phyloP scores from a whole-genome alignment of 2,797 vertebrate species.

The Moxostoma hubbsi region DNA sequence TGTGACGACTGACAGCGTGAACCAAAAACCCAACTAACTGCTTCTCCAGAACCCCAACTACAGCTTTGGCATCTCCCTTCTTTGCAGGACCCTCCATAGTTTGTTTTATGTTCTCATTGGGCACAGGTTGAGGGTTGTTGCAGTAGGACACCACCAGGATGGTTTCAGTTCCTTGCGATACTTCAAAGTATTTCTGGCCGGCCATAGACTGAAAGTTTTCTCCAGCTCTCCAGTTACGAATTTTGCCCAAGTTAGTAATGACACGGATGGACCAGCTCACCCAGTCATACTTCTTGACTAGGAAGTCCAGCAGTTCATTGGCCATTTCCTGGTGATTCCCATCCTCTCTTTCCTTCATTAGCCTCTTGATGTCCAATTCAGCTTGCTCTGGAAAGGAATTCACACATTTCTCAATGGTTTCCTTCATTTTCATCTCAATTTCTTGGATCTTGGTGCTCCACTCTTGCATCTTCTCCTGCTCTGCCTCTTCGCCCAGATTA shows the following conservation, averaged over 20 bases:
- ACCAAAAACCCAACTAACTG: slow-evolving; percentile 75
- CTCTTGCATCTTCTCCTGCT: slow-evolving; percentile 71
- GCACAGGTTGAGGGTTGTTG: slow-evolving; percentile 68
- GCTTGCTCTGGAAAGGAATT: slow-evolving; percentile 77
- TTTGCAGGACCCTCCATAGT: slow-evolving; percentile 72
- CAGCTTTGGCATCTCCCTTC: slow-evolving; percentile 69
- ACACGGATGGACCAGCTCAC: slow-evolving; percentile 80
- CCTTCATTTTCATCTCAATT: slow-evolving; percentile 79
- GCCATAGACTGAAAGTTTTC: slow-evolving; percentile 76
- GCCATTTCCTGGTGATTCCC: slow-evolving; percentile 64
- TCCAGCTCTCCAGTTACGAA: slow-evolving; percentile 75
- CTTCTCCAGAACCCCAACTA: slow-evolving; percentile 74
- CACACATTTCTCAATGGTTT: slow-evolving; percentile 68
- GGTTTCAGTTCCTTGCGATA: slow-evolving; percentile 72
- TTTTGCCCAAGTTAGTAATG: slow-evolving; percentile 71
- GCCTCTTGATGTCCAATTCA: slow-evolving; percentile 63
- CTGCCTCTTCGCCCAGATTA: slow-evolving; percentile 69
- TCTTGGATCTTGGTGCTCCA: slow-evolving; percentile 77
- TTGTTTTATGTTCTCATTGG: slow-evolving; percentile 66
- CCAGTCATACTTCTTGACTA: slow-evolving; percentile 80
- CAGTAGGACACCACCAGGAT: slow-evolving; percentile 79
- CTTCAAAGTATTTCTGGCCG: slow-evolving; percentile 75
- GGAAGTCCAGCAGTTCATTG: slow-evolving; percentile 69
- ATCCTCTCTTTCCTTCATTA: slow-evolving; percentile 69
- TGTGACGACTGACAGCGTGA: slow-evolving; percentile 78